phyloP scores from a whole-genome alignment of 2,797 vertebrate species.

The Craterocephalus amniculus region DNA sequence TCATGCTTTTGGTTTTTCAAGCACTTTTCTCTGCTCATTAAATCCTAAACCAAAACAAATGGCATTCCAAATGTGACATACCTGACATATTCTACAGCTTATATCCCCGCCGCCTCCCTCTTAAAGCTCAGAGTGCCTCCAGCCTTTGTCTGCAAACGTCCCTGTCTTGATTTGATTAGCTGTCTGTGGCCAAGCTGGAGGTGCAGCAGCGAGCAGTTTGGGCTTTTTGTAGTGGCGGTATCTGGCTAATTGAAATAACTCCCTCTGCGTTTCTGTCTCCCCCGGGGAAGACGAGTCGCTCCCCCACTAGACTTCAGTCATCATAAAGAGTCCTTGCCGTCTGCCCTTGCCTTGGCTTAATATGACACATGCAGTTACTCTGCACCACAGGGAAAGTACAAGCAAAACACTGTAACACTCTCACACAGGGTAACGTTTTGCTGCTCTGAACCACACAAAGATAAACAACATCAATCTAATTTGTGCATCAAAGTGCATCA shows the following conservation, averaged over 20 bases:
- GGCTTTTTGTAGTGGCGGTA: conserved; percentile 60
- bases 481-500: not conserved
- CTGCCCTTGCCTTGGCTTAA: conserved; percentile 37
- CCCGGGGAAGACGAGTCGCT: conserved; percentile 51
- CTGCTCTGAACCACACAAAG: not conserved
- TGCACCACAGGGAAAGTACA: conserved; percentile 13
- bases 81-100: conserved; percentile 16
- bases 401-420: conserved; percentile 9
- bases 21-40: not conserved
- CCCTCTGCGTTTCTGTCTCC: conserved; percentile 62
- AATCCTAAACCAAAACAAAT: conserved; percentile 18
- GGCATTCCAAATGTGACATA: conserved; percentile 26
- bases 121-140: conserved; percentile 36
- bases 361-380: conserved; percentile 37
- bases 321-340: conserved; percentile 46
- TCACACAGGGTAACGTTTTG: not conserved
- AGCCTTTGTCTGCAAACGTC: conserved; percentile 50
- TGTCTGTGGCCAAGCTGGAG: conserved; percentile 42
- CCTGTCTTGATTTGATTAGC: conserved; percentile 71
- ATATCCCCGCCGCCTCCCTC: conserved; percentile 1
- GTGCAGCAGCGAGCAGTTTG: conserved; percentile 55
- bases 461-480: not conserved
- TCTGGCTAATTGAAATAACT: conserved; percentile 78
- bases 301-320: conserved; percentile 41
- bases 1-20: conserved; percentile 2